These are phyloP conservation scores for Uromys caudimaculatus DNA, from an alignment of 2,797 vertebrate genomes.

Conservation along the genomic window DNA sequence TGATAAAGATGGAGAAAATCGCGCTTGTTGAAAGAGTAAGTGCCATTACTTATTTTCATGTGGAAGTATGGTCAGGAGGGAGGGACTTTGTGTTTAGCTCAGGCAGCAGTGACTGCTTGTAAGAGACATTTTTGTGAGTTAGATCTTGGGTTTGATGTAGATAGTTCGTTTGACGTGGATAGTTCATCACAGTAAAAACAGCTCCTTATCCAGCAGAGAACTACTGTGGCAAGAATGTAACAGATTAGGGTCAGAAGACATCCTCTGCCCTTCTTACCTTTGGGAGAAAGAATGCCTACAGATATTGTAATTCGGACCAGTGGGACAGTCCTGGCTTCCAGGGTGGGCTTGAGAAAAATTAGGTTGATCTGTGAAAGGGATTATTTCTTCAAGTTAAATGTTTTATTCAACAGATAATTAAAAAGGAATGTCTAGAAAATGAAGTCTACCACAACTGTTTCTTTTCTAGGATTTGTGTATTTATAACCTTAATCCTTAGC, in stretches of 20 bases:
- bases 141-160: background rate
- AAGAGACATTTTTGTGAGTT: background rate
- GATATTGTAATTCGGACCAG: background rate
- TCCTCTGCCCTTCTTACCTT: background rate
- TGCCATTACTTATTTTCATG: background rate
- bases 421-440: background rate
- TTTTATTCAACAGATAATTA: conserved; percentile 23
- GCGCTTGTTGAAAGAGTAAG: conserved; percentile 90
- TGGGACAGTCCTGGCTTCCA: background rate
- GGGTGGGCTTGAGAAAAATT: background rate
- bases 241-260: background rate
- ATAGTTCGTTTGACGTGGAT: background rate
- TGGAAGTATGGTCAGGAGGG: background rate
- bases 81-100: background rate
- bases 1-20: conserved; percentile 80
- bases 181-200: background rate
- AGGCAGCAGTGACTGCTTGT: background rate
- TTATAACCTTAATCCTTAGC: background rate
- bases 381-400: conserved; percentile 7
- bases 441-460: background rate
- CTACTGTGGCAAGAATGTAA: background rate
- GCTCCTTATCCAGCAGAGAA: background rate
- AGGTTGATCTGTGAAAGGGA: background rate
- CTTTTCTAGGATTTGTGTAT: background rate
- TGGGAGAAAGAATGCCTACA: background rate